Evolutionary conservation across 2,113 vertebrate genomes (phyloP).

Genomic region (Psammodynastes pulverulentus): DNA sequence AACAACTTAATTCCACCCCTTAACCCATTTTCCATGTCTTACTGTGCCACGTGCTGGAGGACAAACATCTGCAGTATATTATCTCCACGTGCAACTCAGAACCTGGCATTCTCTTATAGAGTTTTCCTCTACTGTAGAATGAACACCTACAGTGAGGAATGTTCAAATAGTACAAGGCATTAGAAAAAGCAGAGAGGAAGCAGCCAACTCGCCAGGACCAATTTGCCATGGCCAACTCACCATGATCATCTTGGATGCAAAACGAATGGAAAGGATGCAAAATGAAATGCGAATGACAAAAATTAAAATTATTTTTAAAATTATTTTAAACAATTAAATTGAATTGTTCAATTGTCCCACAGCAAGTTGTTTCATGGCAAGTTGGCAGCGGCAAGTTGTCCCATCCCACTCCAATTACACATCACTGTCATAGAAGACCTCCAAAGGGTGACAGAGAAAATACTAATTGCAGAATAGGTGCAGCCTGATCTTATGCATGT

Average conservation of each 20-base stretch:
- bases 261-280: not conserved
- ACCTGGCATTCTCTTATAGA: not conserved
- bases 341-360: not conserved
- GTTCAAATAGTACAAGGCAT: not conserved
- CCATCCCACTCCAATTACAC: not conserved
- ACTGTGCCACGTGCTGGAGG: not conserved
- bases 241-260: not conserved
- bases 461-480: not conserved
- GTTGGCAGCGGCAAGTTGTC: too few relatives aligned
- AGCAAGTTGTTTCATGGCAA: not conserved
- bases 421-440: not conserved
- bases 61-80: not conserved
- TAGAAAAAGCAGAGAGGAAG: not conserved
- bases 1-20: not conserved
- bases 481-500: too few relatives aligned
- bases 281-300: not conserved
- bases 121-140: not conserved
- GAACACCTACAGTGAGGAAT: not conserved
- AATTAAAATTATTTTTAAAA: not conserved
- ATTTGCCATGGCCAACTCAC: too few relatives aligned
- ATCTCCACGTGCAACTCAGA: not conserved
- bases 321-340: not conserved
- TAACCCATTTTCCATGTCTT: not conserved
- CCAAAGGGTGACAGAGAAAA: not conserved
- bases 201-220: too few relatives aligned